Evolutionary conservation across 30 jellyfish, hydroid and myxozoan genomes (phyloP).

Genomic region (Catostylus mosaicus): DNA sequence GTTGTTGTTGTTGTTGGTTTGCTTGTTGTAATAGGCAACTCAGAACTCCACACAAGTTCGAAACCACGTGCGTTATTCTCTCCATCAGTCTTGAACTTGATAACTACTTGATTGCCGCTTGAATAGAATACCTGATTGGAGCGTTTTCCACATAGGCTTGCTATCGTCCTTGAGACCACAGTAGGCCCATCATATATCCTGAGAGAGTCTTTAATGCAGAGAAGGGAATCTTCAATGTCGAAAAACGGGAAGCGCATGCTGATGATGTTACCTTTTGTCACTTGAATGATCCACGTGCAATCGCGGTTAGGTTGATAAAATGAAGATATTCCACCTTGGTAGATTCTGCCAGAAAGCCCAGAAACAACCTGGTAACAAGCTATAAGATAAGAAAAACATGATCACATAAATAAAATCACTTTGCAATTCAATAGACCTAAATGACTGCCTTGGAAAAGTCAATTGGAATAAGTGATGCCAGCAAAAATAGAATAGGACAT

Average conservation of each 20-base stretch:
- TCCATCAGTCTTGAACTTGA: slow-evolving; percentile 62
- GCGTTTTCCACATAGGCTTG: slow-evolving; percentile 44
- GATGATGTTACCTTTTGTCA: slow-evolving; percentile 9
- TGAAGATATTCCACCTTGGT: slow-evolving; percentile 28
- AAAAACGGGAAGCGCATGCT: slow-evolving; percentile 22
- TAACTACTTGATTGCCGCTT: slow-evolving; percentile 28
- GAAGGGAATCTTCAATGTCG: slow-evolving; percentile 38
- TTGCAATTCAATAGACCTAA: too few relatives aligned
- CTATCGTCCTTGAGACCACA: slow-evolving; percentile 36
- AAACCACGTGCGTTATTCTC: slow-evolving; percentile 52
- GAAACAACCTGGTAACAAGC: slow-evolving; percentile 61
- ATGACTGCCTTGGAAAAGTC: too few relatives aligned
- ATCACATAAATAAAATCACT: background rate
- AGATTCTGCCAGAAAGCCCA: slow-evolving; percentile 51
- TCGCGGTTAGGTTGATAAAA: slow-evolving; percentile 51
- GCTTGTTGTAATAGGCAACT: slow-evolving; percentile 21
- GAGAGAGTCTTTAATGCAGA: slow-evolving; percentile 52
- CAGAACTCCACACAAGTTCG: slow-evolving; percentile 36
- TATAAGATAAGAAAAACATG: background rate
- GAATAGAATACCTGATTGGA: slow-evolving; percentile 18
- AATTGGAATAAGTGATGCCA: too few relatives aligned
- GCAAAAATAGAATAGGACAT: too few relatives aligned
- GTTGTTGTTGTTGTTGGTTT: slow-evolving; percentile 22
- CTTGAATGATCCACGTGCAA: slow-evolving; percentile 57
- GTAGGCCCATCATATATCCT: slow-evolving; percentile 71